Base-by-base conservation (phyloP, 2,113 vertebrate genomes). In the Psittacula cyanocephala region DNA sequence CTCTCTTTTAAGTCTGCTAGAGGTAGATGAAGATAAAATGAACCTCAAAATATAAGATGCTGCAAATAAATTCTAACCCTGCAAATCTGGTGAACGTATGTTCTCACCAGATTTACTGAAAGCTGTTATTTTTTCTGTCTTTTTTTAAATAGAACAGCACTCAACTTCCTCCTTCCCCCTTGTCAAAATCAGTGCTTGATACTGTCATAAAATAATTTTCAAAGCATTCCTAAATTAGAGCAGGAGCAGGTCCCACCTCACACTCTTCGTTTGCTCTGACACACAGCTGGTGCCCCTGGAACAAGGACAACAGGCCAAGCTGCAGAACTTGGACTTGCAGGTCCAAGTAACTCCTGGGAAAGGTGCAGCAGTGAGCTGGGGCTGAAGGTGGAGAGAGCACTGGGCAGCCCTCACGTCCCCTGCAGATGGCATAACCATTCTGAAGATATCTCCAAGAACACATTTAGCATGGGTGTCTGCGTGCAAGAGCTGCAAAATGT, bases 21-120 rank as follows among this genome's bases (percentile, higher is more conserved):
- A 96, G 93, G 92, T 87, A 96, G 93, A 85, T 70, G 74, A 92
- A 93, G 69, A 87, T 70, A 81, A 92, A 93, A 81, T 2, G 13
- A 89, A 65, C 47, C 31, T 33, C 71, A 28, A 46, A 69, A 88
- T n/a, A 28, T 68, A 86, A 86, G 91, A 93, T 79, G 88, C 74
- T 77, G 86, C 83, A 92, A 87, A 92, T 92, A 53, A 81, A 87
- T 80, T 89, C 77, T 74, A 93, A 87, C 41, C 88, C 65, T 50
- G 53, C 59, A 71, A 89, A 91, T 91, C 86, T 46, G 79, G 74
- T 1, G 29, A 96, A 70, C 92, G 72, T 92, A 93, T 88, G 92
- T 75, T 86, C 87, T 69, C 91, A 80, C 86, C 86, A 85, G 57
- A 92, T 92, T 94, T 87, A 89, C 12, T 3, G 76, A 88, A 82